phyloP scores from a whole-genome alignment of 2,113 vertebrate species.

The Lagopus muta region DNA sequence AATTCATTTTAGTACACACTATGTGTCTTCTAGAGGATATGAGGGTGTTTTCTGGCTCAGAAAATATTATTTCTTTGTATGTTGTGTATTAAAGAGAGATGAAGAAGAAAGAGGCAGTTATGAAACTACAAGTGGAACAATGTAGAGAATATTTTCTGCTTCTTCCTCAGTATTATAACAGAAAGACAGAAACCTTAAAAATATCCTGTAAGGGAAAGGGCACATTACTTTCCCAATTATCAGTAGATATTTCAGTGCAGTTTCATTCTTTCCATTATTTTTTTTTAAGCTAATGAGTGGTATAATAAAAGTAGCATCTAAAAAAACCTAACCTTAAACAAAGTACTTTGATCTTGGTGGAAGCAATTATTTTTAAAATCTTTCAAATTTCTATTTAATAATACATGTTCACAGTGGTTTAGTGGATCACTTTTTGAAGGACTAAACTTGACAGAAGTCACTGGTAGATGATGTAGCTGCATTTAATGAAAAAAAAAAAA shows the following conservation, averaged over 20 bases:
- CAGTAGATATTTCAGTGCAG: neutral
- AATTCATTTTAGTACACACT: neutral
- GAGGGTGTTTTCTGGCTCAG: neutral
- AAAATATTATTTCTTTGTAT: neutral
- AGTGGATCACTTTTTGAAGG: neutral
- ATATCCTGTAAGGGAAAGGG: neutral
- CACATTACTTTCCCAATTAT: neutral
- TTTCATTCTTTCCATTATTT: neutral
- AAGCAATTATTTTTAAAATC: neutral
- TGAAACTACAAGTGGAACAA: neutral
- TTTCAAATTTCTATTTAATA: neutral
- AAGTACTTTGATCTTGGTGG: neutral
- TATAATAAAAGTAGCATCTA: neutral
- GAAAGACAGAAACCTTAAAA: neutral
- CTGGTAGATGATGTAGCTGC: neutral
- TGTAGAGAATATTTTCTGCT: neutral
- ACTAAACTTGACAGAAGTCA: neutral
- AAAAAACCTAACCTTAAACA: slow-evolving; percentile 12
- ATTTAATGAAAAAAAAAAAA: neutral
- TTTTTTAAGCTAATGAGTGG: neutral
- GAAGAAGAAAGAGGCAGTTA: neutral
- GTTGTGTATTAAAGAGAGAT: neutral
- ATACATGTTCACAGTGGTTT: neutral
- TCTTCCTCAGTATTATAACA: neutral
- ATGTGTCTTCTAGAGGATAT: neutral